Conservation (phyloP, 92 coral and sea anemone species). For the Pocillopora meandrina region DNA sequence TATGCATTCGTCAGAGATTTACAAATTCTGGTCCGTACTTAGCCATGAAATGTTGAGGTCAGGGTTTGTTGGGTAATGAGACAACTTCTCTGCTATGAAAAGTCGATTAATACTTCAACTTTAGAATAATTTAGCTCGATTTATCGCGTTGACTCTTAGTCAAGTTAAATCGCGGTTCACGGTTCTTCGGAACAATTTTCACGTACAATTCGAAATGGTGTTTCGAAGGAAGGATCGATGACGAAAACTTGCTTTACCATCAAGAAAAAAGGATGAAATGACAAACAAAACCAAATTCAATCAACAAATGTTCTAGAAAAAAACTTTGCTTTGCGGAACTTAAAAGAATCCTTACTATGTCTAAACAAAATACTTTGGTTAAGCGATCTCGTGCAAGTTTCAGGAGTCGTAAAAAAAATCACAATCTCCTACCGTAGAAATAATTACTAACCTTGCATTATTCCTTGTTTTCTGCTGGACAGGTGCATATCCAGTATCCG, state of each 20-base stretch:
- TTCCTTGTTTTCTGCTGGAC: conserved; percentile 58
- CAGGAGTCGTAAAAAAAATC: background rate
- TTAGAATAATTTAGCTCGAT: too few relatives aligned
- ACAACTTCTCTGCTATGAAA: too few relatives aligned
- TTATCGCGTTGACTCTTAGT: too few relatives aligned
- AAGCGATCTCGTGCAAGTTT: background rate
- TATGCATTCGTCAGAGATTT: too few relatives aligned
- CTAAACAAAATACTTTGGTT: background rate
- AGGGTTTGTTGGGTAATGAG: too few relatives aligned
- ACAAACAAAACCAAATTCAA: background rate
- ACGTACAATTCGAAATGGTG: too few relatives aligned
- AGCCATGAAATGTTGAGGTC: too few relatives aligned
- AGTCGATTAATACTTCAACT: too few relatives aligned
- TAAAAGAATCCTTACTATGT: background rate
- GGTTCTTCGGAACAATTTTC: too few relatives aligned
- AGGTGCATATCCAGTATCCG: conserved; percentile 73
- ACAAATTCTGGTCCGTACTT: too few relatives aligned
- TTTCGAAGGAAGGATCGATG: background rate
- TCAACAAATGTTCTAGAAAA: background rate
- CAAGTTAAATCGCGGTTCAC: too few relatives aligned
- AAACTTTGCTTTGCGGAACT: background rate
- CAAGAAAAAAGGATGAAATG: background rate
- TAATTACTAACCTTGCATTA: conserved; percentile 59
- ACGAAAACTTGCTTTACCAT: background rate
- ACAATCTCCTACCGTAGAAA: background rate